Conservation (phyloP, 1,140 invertebrate genomes). For the Drosophila albomicans region DNA sequence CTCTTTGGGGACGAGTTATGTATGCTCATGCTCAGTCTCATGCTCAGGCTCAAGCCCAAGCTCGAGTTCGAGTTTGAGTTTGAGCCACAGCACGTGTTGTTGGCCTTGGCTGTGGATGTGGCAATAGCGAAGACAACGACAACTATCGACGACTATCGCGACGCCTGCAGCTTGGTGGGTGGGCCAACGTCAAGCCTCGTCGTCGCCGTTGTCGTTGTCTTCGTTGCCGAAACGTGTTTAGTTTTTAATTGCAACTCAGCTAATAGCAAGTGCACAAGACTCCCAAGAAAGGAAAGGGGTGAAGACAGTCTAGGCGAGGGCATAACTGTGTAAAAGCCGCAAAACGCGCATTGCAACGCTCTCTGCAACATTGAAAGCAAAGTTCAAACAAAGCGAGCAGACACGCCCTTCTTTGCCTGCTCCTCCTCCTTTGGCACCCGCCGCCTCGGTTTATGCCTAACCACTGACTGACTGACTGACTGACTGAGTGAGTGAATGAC, state of each 20-base stretch:
- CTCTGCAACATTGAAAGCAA: slow-evolving; percentile 76
- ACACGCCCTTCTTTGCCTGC: not conserved
- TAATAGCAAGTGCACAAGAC: slow-evolving; percentile 45
- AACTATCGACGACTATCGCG: slow-evolving; percentile 49
- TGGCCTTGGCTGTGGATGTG: slow-evolving; percentile 68
- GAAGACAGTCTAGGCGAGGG: slow-evolving; percentile 10
- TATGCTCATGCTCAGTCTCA: slow-evolving; percentile 21
- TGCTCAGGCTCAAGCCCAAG: slow-evolving; percentile 34
- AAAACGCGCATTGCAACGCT: slow-evolving; percentile 43
- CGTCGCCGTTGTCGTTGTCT: not conserved
- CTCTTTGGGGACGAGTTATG: slow-evolving; percentile 12
- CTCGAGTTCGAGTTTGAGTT: slow-evolving; percentile 61
- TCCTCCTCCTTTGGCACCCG: not conserved
- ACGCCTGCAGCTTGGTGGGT: slow-evolving; percentile 71
- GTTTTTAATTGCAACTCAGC: slow-evolving; percentile 82
- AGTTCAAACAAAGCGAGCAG: slow-evolving; percentile 76
- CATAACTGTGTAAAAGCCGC: slow-evolving; percentile 38
- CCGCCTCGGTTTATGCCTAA: not conserved
- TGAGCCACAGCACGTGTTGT: slow-evolving; percentile 70
- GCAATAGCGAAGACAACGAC: slow-evolving; percentile 41
- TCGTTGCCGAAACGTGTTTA: slow-evolving; percentile 68
- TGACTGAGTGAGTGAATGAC: slow-evolving; percentile 47
- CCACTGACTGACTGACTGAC: slow-evolving; percentile 7
- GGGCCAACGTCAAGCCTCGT: slow-evolving; percentile 39
- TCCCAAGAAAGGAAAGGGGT: not conserved